Evolutionary conservation across 2,888 invertebrate species (phyloP), one percentile per base, ranked within the genome.

Genomic region (Eupsilia transversa): DNA sequence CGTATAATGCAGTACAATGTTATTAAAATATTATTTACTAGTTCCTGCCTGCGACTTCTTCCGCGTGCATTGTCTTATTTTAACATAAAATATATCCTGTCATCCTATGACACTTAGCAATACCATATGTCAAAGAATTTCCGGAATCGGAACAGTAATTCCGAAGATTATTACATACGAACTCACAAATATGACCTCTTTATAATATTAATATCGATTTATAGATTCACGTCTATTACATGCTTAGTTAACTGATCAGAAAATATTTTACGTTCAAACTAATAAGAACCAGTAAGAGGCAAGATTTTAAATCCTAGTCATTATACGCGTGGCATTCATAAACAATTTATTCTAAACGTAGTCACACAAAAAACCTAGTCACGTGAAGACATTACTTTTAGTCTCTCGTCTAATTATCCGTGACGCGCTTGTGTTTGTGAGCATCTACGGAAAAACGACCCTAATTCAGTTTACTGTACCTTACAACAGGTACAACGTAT

Each of bases 381-480:
- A 77, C 79, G 65, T 61, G 65, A 64, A 69, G 69, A n/a, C 57
- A 69, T 67, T 73, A 56, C 49, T 70, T 73, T n/a, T 56, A 52
- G n/a, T 64, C 20, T 52, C 41, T 46, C 46, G 60, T 46, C 52
- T 79, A 79, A 81, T 83, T 73, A 70, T 43, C 67, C 35, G 23
- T 74, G 80, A 81, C 70, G 64, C 54, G 43, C 52, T 83, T 38
- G 56, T 72, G 54, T 72, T 68, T 43, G 59, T 56, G 59, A 68
- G 30, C 33, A 35, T 72, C 57, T 38, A 65, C 20, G 70, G 60
- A 27, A 81, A 80, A 67, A 59, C 30, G 9, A 57, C 9, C 43
- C 56, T 43, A 57, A 78, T 80, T 64, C 35, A 59, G 65, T 60
- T 46, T 23, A 33, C 10, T 52, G 33, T 23, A 33, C 9, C 43